These are phyloP conservation scores for Acrocephalus arundinaceus DNA, from an alignment of 2,113 vertebrate genomes.

Conservation along the genomic window DNA sequence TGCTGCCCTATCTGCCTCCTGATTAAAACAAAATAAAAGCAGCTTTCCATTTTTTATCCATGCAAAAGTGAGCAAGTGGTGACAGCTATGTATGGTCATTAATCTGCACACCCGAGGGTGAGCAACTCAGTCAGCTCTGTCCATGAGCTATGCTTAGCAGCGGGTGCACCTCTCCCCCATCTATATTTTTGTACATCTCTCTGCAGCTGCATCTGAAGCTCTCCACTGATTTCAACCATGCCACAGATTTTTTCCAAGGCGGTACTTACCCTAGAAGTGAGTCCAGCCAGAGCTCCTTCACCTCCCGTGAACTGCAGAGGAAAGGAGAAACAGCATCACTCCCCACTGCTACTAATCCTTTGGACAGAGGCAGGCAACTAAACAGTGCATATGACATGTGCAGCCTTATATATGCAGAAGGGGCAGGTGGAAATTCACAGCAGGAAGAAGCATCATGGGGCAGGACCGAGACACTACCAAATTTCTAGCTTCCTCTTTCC, in stretches of 20 bases:
- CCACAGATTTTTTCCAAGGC: not conserved
- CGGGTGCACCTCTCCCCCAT: not conserved
- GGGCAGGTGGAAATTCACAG: slow-evolving; percentile 82
- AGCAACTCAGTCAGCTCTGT: not conserved
- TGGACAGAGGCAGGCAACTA: slow-evolving; percentile 34
- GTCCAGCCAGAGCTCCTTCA: slow-evolving; percentile 82
- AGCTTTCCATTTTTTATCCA: slow-evolving; percentile 11
- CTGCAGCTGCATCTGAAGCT: not conserved
- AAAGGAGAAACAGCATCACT: slow-evolving; percentile 74
- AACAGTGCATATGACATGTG: slow-evolving; percentile 1
- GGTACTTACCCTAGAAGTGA: slow-evolving; percentile 81
- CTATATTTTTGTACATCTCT: not conserved
- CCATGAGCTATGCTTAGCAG: not conserved
- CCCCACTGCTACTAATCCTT: slow-evolving; percentile 70
- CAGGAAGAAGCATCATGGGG: slow-evolving; percentile 89
- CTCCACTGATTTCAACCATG: not conserved
- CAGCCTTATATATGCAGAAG: slow-evolving; percentile 72
- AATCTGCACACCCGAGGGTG: not conserved
- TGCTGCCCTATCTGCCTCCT: not conserved
- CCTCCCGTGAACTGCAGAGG: slow-evolving; percentile 72
- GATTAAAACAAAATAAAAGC: not conserved
- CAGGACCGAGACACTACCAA: slow-evolving; percentile 11
- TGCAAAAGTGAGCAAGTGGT: not conserved
- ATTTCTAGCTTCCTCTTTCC: slow-evolving; percentile 83
- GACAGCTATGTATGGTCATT: not conserved